Evolutionary conservation across 92 coral and sea anemone genomes (phyloP), one percentile per base, ranked within the genome.

Genomic region (Parazoanthus swiftii): DNA sequence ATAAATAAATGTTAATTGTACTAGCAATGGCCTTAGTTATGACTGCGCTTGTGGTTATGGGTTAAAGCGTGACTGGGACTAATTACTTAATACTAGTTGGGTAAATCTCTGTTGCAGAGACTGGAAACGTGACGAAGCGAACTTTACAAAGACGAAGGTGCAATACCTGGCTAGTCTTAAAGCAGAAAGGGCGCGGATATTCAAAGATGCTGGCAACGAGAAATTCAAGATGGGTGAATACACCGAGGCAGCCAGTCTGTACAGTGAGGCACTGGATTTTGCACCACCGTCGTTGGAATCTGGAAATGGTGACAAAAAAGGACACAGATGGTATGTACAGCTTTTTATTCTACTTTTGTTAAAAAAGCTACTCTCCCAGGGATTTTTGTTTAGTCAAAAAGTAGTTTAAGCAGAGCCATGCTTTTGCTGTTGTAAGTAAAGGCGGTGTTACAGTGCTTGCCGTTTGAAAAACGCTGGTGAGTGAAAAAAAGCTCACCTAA

Each of bases 161-260:
- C 88, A 89, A 18, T 88, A 90, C 76, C 80, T 90, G 38, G 63
- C 44, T 21, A 58, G 82, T n/a, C 68, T 92, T 81, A 87, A 91
- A 77, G 92, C 81, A 46, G 93, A 88, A 75, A 85, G 46, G 51
- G 96, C 99, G 1, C 92, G 88, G 46, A 78, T 72, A 67, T 91
- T 89, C 42, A 97, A 97, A 78, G 98, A 95, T 79, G 77, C 86
- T 44, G 99, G 99, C 81, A 97, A 97, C 73, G 87, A 82, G 50
- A 91, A 93, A 71, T 97, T 95, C 85, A 97, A 95, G 80, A 77
- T 74, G 75, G 95, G 89, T 39, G 91, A 83, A 39, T 95, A 91
- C 71, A 63, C 76, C 1, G 92, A 85, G 37, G 99, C 99, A 15
- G 90, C 89, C 43, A 79, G 82, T 20, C 80, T 82, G 21, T 97